Conservation (phyloP, 1,140 invertebrate genomes). For the Drosophila nigromelanica region DNA sequence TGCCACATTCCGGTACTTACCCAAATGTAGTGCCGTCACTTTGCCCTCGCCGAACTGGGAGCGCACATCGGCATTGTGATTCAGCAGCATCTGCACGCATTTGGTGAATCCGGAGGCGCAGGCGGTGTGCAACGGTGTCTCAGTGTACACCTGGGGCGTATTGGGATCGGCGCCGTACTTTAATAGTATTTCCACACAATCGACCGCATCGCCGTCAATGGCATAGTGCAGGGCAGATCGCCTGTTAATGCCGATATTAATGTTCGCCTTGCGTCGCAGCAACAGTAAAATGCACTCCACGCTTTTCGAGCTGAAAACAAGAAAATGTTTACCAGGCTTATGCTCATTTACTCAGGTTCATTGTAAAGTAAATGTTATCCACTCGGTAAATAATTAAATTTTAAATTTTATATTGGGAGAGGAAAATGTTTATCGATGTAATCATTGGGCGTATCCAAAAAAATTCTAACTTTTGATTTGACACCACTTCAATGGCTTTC, state of each 20-base stretch:
- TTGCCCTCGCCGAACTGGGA: conserved; percentile 88
- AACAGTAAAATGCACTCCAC: conserved; percentile 86
- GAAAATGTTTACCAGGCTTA: neutral
- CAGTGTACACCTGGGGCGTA: conserved; percentile 92
- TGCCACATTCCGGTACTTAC: conserved; percentile 50
- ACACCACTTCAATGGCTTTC: no score
- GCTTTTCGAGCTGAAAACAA: conserved; percentile 84
- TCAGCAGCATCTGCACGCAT: conserved; percentile 88
- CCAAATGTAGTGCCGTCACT: conserved; percentile 91
- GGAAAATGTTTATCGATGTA: no score
- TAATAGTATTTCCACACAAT: conserved; percentile 88
- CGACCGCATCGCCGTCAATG: conserved; percentile 88
- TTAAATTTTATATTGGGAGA: no score
- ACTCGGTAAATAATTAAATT: no score
- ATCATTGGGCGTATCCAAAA: no score
- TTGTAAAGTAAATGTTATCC: neutral
- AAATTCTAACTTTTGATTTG: no score
- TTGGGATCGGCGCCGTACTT: conserved; percentile 90
- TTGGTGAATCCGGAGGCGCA: conserved; percentile 88
- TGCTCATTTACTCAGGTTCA: neutral
- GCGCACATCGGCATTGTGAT: conserved; percentile 90
- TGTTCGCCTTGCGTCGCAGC: conserved; percentile 87
- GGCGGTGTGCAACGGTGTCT: conserved; percentile 93
- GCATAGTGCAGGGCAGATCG: conserved; percentile 90
- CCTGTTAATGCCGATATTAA: conserved; percentile 89